Base-by-base conservation (phyloP, 2,797 vertebrate genomes). In the Coccyzus lansbergi region DNA sequence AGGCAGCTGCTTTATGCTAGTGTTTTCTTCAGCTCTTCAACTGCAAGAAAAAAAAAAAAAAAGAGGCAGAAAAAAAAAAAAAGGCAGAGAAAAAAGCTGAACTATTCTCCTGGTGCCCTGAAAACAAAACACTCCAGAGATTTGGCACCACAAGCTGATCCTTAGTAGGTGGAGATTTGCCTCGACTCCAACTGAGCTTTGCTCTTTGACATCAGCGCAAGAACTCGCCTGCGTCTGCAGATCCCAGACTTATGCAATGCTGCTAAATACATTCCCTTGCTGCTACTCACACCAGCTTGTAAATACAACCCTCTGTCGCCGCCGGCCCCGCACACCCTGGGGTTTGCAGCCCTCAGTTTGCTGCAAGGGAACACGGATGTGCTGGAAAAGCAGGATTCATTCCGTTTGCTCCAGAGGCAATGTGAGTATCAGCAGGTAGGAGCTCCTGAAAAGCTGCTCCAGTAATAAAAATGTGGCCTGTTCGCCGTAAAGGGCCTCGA, bases 161-260 rank as follows among this genome's bases (percentile, higher is more conserved):
- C 92, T 89, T 49, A 67, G 91, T 81, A 60, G 92, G 92, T 51
- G 91, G 89, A 83, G 92, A 91, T 94, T 83, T 76, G 87, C 59
- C 40, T 2, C 15, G 83, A 59, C 88, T 94, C 86, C 91, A 86
- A 76, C 89, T 94, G 93, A 94, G 94, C 91, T 92, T 83, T 91
- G 93, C 82, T 91, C 90, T 75, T 94, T 94, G 91, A 96, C 94
- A 95, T 86, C 80, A 95, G 77, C 7, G 3, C 83, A n/a, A 64
- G 91, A 93, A 86, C 84, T 71, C 22, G 60, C 87, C 94, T 42
- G 70, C 10, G 29, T 86, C 92, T 90, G 95, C 94, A 89, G 85
- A 91, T 52, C 15, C 88, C 59, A 36, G 2, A 58, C 92, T 96
- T 88, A 92, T 69, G 94, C 94, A 94, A 75, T 72, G 77, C 68